A percentile compares a stretch with the other conserved stretches of the same genome.
phyloP scores from a whole-genome alignment of 1,140 invertebrate species.

The Drosophila leontia region DNA sequence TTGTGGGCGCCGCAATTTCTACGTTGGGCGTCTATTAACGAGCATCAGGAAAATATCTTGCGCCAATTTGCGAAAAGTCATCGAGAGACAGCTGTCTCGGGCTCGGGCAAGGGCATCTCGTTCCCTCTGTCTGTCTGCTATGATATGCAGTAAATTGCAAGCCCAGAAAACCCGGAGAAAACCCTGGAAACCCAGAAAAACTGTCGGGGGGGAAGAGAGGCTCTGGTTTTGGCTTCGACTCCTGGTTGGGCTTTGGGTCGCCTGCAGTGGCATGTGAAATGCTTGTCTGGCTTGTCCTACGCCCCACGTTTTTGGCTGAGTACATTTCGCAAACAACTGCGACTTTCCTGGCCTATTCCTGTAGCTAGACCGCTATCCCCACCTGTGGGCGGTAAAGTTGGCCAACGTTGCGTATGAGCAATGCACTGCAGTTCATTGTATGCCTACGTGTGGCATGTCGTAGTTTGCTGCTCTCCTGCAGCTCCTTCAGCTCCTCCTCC shows the following conservation, averaged over 20 bases:
- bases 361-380: slow-evolving; percentile 5
- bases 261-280: slow-evolving; percentile 71
- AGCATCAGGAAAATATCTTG: slow-evolving; percentile 42
- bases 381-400: slow-evolving; percentile 64
- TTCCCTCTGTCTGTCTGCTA: slow-evolving; percentile 28
- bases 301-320: slow-evolving; percentile 43
- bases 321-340: slow-evolving; percentile 47
- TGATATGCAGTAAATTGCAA: slow-evolving; percentile 77
- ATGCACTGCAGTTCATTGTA: slow-evolving; percentile 65
- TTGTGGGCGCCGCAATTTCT: slow-evolving; percentile 13
- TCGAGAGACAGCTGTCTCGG: slow-evolving; percentile 37
- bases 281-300: slow-evolving; percentile 66
- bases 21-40: slow-evolving; percentile 47
- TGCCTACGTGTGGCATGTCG: slow-evolving; percentile 41
- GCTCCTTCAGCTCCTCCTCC: slow-evolving; percentile 20
- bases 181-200: slow-evolving; percentile 21
- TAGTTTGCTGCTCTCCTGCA: slow-evolving; percentile 26
- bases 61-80: slow-evolving; percentile 56
- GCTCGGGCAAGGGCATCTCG: background rate
- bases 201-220: background rate
- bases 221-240: slow-evolving; percentile 1
- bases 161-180: slow-evolving; percentile 30
- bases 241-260: slow-evolving; percentile 32
- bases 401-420: slow-evolving; percentile 76
- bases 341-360: slow-evolving; percentile 29